Conservation (phyloP, 2,888 invertebrate genomes). For the Aethes cnicana region DNA sequence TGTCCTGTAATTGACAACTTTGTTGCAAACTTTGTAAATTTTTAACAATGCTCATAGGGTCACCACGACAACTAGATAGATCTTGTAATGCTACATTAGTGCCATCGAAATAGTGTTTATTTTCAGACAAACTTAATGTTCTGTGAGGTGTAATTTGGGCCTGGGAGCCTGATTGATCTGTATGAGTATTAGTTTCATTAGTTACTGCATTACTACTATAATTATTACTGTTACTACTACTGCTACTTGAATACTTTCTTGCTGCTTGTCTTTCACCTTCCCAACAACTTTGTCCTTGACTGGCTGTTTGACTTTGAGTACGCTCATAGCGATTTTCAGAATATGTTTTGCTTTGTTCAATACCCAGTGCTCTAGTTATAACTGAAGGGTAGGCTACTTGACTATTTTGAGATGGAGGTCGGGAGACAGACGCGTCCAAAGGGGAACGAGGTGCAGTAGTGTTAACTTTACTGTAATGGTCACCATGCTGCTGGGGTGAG, state of each 20-base stretch:
- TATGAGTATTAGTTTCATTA: slow-evolving; percentile 76
- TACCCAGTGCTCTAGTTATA: slow-evolving; percentile 88
- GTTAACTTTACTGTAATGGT: slow-evolving; percentile 72
- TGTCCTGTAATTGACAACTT: slow-evolving; percentile 82
- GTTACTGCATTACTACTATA: slow-evolving; percentile 65
- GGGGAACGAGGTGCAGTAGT: slow-evolving; percentile 86
- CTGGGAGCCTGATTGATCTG: slow-evolving; percentile 67
- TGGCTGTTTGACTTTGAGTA: slow-evolving; percentile 71
- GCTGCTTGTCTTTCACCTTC: slow-evolving; percentile 77
- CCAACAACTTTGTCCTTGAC: slow-evolving; percentile 77
- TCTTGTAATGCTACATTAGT: slow-evolving; percentile 85
- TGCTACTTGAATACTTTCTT: slow-evolving; percentile 76
- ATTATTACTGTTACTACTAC: slow-evolving; percentile 64
- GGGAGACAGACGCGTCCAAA: slow-evolving; percentile 85
- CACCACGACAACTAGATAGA: slow-evolving; percentile 87
- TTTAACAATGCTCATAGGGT: slow-evolving; percentile 89
- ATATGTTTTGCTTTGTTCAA: slow-evolving; percentile 81
- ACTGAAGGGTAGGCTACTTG: slow-evolving; percentile 92
- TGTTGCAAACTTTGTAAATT: slow-evolving; percentile 85
- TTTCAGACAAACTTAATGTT: slow-evolving; percentile 73
- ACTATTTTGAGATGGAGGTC: slow-evolving; percentile 83
- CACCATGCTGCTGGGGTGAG: slow-evolving; percentile 86
- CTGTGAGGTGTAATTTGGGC: slow-evolving; percentile 72
- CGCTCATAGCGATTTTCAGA: slow-evolving; percentile 81
- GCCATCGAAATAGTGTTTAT: slow-evolving; percentile 86